A percentile compares a stretch with the other conserved stretches of the same genome.
phyloP scores from a whole-genome alignment of 2,888 invertebrate genomes.

The Steinernema hermaphroditum region DNA sequence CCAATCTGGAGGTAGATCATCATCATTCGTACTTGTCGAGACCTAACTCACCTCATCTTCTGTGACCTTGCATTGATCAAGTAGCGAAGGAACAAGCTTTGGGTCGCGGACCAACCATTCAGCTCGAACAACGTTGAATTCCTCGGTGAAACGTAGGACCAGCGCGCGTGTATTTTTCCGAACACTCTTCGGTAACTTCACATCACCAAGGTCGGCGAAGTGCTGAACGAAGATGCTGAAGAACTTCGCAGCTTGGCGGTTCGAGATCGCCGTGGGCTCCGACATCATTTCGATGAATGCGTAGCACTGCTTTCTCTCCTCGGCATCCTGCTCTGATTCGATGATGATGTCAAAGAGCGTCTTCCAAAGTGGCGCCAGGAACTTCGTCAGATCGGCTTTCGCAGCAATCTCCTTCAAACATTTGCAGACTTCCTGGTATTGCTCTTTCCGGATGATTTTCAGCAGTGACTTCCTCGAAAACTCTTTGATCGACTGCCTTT shows the following conservation, averaged over 20 bases:
- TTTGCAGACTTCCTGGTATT: neutral
- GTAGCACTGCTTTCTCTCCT: neutral
- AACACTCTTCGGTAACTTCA: slow-evolving; percentile 29
- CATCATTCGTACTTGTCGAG: neutral
- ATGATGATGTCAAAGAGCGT: slow-evolving; percentile 43
- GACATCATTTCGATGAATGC: neutral
- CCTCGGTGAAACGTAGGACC: slow-evolving; percentile 40
- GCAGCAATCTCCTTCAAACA: neutral
- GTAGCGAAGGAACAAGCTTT: slow-evolving; percentile 32
- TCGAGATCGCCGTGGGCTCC: slow-evolving; percentile 38
- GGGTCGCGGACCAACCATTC: slow-evolving; percentile 45
- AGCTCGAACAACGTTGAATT: slow-evolving; percentile 43
- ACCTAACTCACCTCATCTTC: slow-evolving; percentile 37
- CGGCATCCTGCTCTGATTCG: neutral
- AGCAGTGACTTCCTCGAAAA: slow-evolving; percentile 51
- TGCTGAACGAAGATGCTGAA: slow-evolving; percentile 33
- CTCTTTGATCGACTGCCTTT: slow-evolving; percentile 51
- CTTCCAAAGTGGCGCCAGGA: slow-evolving; percentile 49
- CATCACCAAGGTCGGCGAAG: slow-evolving; percentile 15
- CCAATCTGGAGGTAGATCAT: neutral
- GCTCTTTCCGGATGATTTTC: slow-evolving; percentile 7
- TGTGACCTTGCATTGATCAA: slow-evolving; percentile 42
- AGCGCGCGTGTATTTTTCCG: neutral
- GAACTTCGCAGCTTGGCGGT: slow-evolving; percentile 34
- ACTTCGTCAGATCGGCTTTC: slow-evolving; percentile 43